Evolutionary conservation across 2,888 invertebrate genomes (phyloP).

Genomic region (Cheilosia soror): DNA sequence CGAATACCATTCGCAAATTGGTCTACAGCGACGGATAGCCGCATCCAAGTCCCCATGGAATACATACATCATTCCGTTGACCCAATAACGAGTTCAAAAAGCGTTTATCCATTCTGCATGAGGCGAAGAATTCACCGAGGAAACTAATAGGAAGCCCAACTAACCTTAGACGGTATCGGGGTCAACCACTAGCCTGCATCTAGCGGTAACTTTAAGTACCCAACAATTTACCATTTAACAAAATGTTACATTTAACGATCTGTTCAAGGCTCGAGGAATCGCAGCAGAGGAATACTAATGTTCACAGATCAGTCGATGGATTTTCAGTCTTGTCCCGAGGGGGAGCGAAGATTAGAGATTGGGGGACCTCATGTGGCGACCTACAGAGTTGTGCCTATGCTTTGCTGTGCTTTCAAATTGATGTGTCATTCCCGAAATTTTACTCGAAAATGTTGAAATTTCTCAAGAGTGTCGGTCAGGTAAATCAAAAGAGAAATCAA

Average conservation of each 20-base stretch:
- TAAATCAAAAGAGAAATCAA: neutral
- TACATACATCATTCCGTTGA: constrained; percentile 65
- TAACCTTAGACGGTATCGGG: constrained; percentile 71
- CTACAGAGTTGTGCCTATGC: neutral
- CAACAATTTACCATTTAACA: constrained; percentile 67
- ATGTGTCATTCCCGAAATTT: constrained; percentile 49
- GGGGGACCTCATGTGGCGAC: constrained; percentile 34
- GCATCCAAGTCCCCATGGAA: constrained; percentile 57
- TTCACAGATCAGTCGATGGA: constrained; percentile 30
- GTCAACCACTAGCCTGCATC: constrained; percentile 57
- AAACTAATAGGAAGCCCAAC: constrained; percentile 63
- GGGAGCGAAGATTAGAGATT: neutral
- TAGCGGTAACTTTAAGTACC: constrained; percentile 70
- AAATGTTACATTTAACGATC: constrained; percentile 65
- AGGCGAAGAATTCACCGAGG: constrained; percentile 56
- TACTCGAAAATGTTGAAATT: constrained; percentile 36
- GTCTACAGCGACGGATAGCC: constrained; percentile 5
- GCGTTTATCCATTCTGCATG: constrained; percentile 1
- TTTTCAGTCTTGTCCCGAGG: constrained; percentile 1
- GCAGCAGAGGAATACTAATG: constrained; percentile 19
- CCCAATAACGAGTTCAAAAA: constrained; percentile 64
- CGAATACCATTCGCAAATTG: constrained; percentile 44
- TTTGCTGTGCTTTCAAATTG: constrained; percentile 21
- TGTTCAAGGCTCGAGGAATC: constrained; percentile 6
- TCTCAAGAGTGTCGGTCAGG: constrained; percentile 7